Base-by-base conservation (phyloP, 2,888 invertebrate species). In the Lottia gigantea region DNA sequence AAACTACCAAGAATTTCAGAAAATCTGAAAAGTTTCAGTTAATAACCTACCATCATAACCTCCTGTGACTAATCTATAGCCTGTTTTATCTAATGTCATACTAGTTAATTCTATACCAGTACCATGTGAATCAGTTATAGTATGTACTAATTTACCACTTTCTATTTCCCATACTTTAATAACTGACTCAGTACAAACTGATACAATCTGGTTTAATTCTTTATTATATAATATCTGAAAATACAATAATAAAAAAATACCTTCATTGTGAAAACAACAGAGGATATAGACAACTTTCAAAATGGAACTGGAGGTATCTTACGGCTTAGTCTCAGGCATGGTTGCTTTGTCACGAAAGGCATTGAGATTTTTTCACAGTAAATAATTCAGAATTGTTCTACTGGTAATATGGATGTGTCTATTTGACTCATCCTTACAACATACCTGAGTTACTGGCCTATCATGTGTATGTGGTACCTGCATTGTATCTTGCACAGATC, bases 121-220 rank as follows among this genome's bases (percentile, higher is more conserved):
- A 6, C 87, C 87, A 74, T 88, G 87, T 8, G 85, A 80, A 66
- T 86, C 84, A 0, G 81, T 73, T 25, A 87, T 83, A n/a, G 83
- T 80, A 70, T 85, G 85, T 2, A 87, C 84, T 12, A 83, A 75
- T 61, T 85, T 85, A 2, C 88, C 87, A 25, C 82, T 82, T 70
- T 87, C 86, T 72, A 83, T 79, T 73, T 87, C 86, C 88, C 88
- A 88, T 14, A 87, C 86, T 78, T 85, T 86, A 26, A 88, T 81
- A 14, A 82, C 76, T 15, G 87, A 85, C 70, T 87, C 87, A 25
- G 86, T 83, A 75, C 88, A 88, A 46, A 87, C 83, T 16, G 87
- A 85, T 7, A 88, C 81, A 40, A 87, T 78, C 70, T 88, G 87
- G 46, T 83, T 84, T 26, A 87, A 76, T 65, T 83, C 86, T n/a